Percentiles rank a stretch among this genome's conserved stretches.
These are phyloP conservation scores for Sebastes kiyomatsui DNA, from an alignment of 2,797 vertebrate species.

Conservation along the genomic window DNA sequence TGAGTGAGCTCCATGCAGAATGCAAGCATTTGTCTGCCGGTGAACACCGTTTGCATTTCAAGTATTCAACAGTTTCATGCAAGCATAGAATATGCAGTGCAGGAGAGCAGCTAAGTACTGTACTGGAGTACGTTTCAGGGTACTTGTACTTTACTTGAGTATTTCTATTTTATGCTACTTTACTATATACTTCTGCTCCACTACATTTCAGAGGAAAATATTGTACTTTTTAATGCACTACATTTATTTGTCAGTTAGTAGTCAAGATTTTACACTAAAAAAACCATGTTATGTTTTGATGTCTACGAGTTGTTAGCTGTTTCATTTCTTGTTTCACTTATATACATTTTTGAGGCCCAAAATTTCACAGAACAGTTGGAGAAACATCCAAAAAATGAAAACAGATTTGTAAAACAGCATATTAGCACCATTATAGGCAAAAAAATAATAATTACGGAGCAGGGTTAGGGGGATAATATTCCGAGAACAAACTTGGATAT, in stretches of 20 bases:
- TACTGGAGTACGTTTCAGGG: not conserved
- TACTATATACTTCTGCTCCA: not conserved
- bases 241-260: not conserved
- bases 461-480: no score
- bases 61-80: not conserved
- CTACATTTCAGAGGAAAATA: not conserved
- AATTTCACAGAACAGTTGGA: not conserved
- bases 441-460: no score
- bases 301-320: not conserved
- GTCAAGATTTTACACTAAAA: not conserved
- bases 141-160: not conserved
- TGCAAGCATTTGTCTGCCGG: not conserved
- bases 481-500: no score
- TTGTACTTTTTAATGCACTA: not conserved
- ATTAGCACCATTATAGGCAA: no score
- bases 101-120: not conserved
- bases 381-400: not conserved
- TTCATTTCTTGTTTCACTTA: not conserved
- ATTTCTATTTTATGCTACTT: not conserved
- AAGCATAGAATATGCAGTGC: no score
- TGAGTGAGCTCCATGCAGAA: conserved; percentile 14
- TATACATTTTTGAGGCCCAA: not conserved
- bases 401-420: no score
- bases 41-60: conserved; percentile 11
- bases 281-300: not conserved